Percentiles rank a stretch among this genome's conserved stretches.
Conservation (phyloP, 2,797 vertebrate species). For the Pangasius krempfi region DNA sequence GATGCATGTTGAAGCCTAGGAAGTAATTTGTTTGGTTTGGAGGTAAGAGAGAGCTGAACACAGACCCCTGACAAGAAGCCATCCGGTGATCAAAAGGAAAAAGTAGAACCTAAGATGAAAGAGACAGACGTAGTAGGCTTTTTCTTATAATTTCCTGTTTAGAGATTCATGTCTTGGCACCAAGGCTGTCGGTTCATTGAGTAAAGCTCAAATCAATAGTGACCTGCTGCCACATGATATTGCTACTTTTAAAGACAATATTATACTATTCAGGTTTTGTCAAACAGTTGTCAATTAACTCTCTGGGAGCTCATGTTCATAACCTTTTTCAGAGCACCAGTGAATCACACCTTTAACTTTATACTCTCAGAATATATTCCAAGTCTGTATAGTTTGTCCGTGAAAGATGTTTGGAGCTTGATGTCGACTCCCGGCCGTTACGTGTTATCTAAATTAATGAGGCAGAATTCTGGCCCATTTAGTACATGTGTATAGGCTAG, state of each 20-base stretch:
- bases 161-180: conserved; percentile 12
- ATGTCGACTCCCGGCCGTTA: neutral
- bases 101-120: conserved; percentile 28
- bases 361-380: neutral
- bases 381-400: neutral
- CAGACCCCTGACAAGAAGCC: conserved; percentile 56
- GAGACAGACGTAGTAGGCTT: conserved; percentile 39
- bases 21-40: conserved; percentile 74
- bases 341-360: conserved; percentile 36
- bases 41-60: conserved; percentile 69
- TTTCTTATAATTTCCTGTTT: conserved; percentile 15
- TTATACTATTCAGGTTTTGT: conserved; percentile 45
- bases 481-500: neutral
- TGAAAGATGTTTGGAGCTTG: neutral
- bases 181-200: conserved; percentile 30
- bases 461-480: neutral
- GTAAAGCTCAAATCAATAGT: conserved; percentile 64
- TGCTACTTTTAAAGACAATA: conserved; percentile 54
- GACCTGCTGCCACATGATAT: conserved; percentile 28
- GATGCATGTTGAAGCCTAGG: conserved; percentile 55
- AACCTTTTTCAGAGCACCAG: conserved; percentile 16
- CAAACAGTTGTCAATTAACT: conserved; percentile 37
- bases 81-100: conserved; percentile 61
- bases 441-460: neutral
- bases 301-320: conserved; percentile 21